Evolutionary conservation across 2,888 invertebrate species (phyloP), one percentile per base, ranked within the genome.

Genomic region (Spisula solida): DNA sequence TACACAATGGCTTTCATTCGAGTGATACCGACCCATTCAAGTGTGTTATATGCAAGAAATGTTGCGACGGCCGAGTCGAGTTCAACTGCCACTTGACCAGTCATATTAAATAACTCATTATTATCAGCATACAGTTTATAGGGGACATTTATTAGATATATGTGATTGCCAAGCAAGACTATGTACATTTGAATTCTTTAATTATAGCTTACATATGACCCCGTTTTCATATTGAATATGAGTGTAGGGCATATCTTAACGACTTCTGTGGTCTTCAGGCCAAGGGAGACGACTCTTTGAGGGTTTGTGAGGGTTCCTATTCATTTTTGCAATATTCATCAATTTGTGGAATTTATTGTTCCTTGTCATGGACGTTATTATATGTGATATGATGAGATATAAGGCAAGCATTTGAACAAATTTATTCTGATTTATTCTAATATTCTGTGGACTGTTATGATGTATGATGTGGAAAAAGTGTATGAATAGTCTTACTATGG

Each of bases 1-100:
- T 95, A 10, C 95, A 95, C 92, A 95, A 95, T 84, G 95, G 95
- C 60, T 95, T 95, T 88, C 95, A 95, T 90, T 94, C 95, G 25
- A 94, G 95, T 60, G 95, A 95, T 87, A 93, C 91, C 2, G 95
- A 95, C 81, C 95, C 95, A 0, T 95, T 95, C 86, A 94, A 94
- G 66, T 95, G 95, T 84, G 95, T 94, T 56, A 95, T 95, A 82
- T 95, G 95, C 90, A 92, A 94, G 81, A 91, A 93, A 56, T 93
- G 93, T 0, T 95, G 95, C 89, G 94, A 94, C 31, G 95, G 95
- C 56, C 92, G 95, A 47, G 94, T 95, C 25, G 95, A 95, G 90
- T 95, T 95, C 87, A 95, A 95, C 89, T 95, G 95, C 75, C 95
- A 95, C 88, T 93, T 95, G 29, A 95, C 95, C 20, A 95, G 95